Conservation (phyloP, 2,888 invertebrate genomes). For the Tineola bisselliella region DNA sequence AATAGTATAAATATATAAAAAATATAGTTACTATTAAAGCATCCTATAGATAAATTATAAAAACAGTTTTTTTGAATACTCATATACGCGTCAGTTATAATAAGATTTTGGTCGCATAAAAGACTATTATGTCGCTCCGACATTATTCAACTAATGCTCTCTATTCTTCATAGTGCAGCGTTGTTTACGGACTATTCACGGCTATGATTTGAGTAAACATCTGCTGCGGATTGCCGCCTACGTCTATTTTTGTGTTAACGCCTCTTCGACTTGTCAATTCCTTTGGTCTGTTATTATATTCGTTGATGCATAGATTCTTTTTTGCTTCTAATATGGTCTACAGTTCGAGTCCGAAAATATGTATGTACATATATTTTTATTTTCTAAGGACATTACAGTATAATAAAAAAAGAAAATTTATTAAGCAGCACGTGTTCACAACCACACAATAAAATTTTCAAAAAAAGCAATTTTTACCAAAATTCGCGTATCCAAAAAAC, state of each 20-base stretch:
- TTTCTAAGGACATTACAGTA: not conserved
- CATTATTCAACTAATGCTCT: slow-evolving; percentile 41
- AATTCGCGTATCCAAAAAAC: not conserved
- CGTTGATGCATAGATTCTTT: not conserved
- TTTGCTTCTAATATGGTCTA: not conserved
- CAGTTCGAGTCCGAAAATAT: too few species aligned
- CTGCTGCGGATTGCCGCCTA: slow-evolving; percentile 35
- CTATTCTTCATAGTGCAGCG: slow-evolving; percentile 32
- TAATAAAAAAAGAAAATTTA: not conserved
- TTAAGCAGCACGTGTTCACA: not conserved
- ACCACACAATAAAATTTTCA: not conserved
- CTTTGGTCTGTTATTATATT: not conserved
- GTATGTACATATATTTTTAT: too few species aligned
- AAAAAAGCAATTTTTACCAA: not conserved
- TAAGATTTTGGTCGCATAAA: slow-evolving; percentile 34
- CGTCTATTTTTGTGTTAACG: slow-evolving; percentile 25
- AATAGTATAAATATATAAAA: too few species aligned
- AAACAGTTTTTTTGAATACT: not conserved
- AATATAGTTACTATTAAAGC: not conserved
- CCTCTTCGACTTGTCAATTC: slow-evolving; percentile 14
- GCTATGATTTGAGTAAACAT: slow-evolving; percentile 38
- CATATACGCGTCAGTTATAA: slow-evolving; percentile 40
- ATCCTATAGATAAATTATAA: not conserved
- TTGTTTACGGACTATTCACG: slow-evolving; percentile 23
- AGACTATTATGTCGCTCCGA: slow-evolving; percentile 34